These are phyloP conservation scores for Lampris incognitus DNA, from an alignment of 2,113 vertebrate species.

Conservation along the genomic window DNA sequence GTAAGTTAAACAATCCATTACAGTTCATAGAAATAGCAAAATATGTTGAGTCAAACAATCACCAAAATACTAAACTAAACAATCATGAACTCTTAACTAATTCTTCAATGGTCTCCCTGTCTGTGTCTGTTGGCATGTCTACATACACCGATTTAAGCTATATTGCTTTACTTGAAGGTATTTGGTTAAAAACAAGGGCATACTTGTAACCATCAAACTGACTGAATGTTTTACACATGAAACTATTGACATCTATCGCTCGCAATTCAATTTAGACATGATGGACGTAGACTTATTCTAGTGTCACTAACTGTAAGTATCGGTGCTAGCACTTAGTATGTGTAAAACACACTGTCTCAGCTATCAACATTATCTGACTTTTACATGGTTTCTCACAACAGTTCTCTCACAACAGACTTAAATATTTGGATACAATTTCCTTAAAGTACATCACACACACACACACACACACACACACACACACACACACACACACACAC, in stretches of 20 bases:
- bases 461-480: neutral
- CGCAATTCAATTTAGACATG: conserved; percentile 26
- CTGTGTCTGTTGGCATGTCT: conserved; percentile 45
- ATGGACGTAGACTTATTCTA: conserved; percentile 30
- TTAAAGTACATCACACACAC: neutral
- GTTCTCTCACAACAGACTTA: neutral
- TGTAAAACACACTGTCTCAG: conserved; percentile 34
- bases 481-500: too few relatives aligned
- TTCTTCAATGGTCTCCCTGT: conserved; percentile 16
- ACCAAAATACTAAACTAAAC: conserved; percentile 59
- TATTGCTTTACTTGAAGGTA: conserved; percentile 61
- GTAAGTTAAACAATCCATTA: conserved; percentile 32
- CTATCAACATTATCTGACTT: conserved; percentile 5
- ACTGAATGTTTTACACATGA: neutral
- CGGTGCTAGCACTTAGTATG: conserved; percentile 11
- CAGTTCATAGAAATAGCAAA: conserved; percentile 56
- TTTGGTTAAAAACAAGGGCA: conserved; percentile 48
- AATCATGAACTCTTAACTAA: conserved; percentile 49
- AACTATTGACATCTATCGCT: conserved; percentile 24
- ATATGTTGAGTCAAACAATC: conserved; percentile 32
- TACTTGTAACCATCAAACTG: conserved; percentile 14
- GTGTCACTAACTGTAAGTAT: conserved; percentile 14
- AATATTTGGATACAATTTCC: conserved; percentile 19
- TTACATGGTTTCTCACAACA: neutral
- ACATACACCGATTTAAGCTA: conserved; percentile 48